phyloP scores from a whole-genome alignment of 1,140 invertebrate genomes.

The Gryon sp. region DNA sequence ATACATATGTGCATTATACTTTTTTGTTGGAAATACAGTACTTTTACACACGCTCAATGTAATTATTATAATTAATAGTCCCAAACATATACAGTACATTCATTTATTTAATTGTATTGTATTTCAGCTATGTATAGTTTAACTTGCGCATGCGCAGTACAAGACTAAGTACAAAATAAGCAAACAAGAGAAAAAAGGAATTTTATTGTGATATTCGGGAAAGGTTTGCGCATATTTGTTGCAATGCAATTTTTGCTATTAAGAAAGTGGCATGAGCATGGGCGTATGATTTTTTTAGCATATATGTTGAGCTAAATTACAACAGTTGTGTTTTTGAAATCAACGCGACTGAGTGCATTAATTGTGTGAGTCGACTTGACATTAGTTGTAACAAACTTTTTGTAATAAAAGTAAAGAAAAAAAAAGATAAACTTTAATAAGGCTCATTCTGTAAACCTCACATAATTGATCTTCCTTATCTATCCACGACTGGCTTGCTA shows the following conservation, averaged over 20 bases:
- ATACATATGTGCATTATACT: too few relatives aligned
- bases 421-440: conserved; percentile 60
- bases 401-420: conserved; percentile 73
- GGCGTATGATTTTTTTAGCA: conserved; percentile 46
- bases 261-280: conserved; percentile 67
- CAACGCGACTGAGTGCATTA: conserved; percentile 26
- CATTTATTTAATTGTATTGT: too few relatives aligned
- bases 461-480: conserved; percentile 57
- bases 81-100: too few relatives aligned
- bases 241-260: too few relatives aligned
- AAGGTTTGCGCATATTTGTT: too few relatives aligned
- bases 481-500: conserved; percentile 69
- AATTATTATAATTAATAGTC: too few relatives aligned
- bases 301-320: conserved; percentile 36
- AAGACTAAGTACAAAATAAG: too few relatives aligned
- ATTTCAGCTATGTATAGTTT: too few relatives aligned
- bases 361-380: conserved; percentile 25
- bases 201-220: too few relatives aligned
- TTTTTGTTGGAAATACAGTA: too few relatives aligned
- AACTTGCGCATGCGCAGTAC: too few relatives aligned
- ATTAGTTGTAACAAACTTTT: conserved; percentile 65
- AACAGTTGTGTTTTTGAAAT: conserved; percentile 15
- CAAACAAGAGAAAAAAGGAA: neutral
- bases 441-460: conserved; percentile 70
- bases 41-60: too few relatives aligned